Evolutionary conservation across 2,888 invertebrate genomes (phyloP).

Genomic region (Drosophila tripunctata): DNA sequence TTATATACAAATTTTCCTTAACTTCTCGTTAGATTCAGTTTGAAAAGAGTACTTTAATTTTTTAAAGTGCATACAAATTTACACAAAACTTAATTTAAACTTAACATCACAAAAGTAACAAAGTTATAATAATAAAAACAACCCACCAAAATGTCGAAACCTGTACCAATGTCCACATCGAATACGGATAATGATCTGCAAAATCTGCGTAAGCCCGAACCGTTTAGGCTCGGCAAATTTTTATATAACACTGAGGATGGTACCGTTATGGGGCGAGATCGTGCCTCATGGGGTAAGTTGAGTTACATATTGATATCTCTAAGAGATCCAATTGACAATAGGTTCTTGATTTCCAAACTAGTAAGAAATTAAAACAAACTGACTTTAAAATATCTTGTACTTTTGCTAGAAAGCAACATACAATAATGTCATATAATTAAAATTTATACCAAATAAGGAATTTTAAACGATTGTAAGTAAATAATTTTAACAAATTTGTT

Average conservation of each 20-base stretch:
- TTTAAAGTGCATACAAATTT: slow-evolving; percentile 11
- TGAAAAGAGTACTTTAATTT: slow-evolving; percentile 18
- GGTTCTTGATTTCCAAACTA: no score
- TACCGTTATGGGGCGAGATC: slow-evolving; percentile 87
- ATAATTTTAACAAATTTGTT: no score
- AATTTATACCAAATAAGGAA: no score
- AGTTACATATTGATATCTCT: no score
- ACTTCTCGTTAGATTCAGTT: no score
- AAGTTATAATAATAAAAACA: slow-evolving; percentile 15
- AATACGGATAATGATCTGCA: slow-evolving; percentile 79
- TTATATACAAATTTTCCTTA: not conserved
- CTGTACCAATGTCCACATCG: slow-evolving; percentile 66
- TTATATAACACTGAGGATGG: slow-evolving; percentile 86
- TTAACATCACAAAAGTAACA: slow-evolving; percentile 4
- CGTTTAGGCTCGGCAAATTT: slow-evolving; percentile 80
- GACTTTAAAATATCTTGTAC: no score
- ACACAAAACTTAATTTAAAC: not conserved
- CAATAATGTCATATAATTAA: no score
- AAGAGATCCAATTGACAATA: no score
- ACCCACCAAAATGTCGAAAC: slow-evolving; percentile 81
- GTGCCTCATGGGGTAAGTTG: slow-evolving; percentile 88
- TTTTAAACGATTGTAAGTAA: no score
- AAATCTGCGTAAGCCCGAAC: slow-evolving; percentile 77
- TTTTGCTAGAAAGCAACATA: no score
- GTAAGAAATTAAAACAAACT: no score